Conservation (phyloP, 2,113 vertebrate species). For the Heterotilapia buettikoferi region DNA sequence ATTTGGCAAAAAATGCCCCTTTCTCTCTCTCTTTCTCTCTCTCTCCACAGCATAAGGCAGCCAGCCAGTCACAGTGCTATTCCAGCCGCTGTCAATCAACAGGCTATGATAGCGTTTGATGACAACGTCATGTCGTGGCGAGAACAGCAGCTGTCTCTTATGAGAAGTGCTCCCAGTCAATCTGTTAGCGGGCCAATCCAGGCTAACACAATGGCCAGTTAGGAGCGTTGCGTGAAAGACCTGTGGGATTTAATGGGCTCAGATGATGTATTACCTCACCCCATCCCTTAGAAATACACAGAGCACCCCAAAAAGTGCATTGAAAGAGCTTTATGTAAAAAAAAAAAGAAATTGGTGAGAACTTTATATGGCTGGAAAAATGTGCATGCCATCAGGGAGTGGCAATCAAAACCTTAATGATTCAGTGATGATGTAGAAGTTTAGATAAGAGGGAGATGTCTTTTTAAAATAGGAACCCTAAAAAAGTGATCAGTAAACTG, state of each 20-base stretch:
- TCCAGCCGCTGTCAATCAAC: constrained; percentile 69
- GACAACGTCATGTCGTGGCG: constrained; percentile 56
- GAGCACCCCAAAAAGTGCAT: background rate
- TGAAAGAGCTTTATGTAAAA: constrained; percentile 1
- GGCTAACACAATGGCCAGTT: constrained; percentile 58
- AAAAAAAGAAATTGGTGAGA: background rate
- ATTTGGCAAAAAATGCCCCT: background rate
- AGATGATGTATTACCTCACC: constrained; percentile 43
- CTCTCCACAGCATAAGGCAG: constrained; percentile 34
- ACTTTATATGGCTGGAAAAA: constrained; percentile 8
- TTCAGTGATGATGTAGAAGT: background rate
- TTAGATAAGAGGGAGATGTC: background rate
- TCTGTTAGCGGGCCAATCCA: constrained; percentile 64
- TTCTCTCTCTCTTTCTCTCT: background rate
- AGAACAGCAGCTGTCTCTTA: constrained; percentile 70
- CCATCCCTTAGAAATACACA: constrained; percentile 38
- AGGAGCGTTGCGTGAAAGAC: constrained; percentile 43
- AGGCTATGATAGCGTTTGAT: constrained; percentile 68
- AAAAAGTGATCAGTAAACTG: background rate
- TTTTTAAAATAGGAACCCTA: background rate
- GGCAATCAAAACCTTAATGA: background rate
- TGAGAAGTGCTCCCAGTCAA: constrained; percentile 65
- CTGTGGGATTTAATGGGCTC: constrained; percentile 57
- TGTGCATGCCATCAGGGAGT: background rate
- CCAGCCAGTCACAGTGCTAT: constrained; percentile 40